These are phyloP conservation scores for Harpagifer antarcticus DNA, from an alignment of 2,797 vertebrate genomes.

Conservation along the genomic window DNA sequence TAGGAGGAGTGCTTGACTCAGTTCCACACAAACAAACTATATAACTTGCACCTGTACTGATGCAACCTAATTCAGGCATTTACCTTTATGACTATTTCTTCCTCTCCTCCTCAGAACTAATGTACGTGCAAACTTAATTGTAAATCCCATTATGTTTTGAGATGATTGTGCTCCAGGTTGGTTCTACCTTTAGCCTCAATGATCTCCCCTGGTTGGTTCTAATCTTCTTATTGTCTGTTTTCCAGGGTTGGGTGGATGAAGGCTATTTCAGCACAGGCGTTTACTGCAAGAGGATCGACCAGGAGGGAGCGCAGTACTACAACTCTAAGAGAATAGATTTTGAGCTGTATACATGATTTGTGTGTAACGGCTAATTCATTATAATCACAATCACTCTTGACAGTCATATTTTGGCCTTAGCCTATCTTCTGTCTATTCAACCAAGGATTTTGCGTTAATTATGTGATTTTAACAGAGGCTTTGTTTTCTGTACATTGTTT, in stretches of 20 bases:
- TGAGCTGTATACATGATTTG: constrained; percentile 89
- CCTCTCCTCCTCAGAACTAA: background rate
- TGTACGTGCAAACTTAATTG: background rate
- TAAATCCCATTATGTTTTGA: constrained; percentile 28
- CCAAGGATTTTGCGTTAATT: constrained; percentile 25
- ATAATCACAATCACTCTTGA: background rate
- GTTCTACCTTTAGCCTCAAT: constrained; percentile 27
- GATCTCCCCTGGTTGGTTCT: constrained; percentile 39
- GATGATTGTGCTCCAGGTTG: constrained; percentile 12
- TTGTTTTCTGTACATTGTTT: constrained; percentile 66
- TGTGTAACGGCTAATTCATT: background rate
- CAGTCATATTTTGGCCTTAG: constrained; percentile 10
- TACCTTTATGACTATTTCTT: background rate
- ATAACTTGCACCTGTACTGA: no score
- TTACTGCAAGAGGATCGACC: constrained; percentile 90
- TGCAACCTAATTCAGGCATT: background rate
- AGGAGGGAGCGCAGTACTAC: constrained; percentile 90
- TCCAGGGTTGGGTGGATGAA: constrained; percentile 92
- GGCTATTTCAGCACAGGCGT: constrained; percentile 92
- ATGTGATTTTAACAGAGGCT: constrained; percentile 31
- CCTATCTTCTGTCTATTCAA: constrained; percentile 9
- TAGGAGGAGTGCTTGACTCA: no score
- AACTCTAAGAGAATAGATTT: constrained; percentile 94
- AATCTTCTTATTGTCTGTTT: constrained; percentile 62
- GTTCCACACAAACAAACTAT: no score